Evolutionary conservation across 2,797 vertebrate species (phyloP), one percentile per base, ranked within the genome.

Genomic region (Spondyliosoma cantharus): DNA sequence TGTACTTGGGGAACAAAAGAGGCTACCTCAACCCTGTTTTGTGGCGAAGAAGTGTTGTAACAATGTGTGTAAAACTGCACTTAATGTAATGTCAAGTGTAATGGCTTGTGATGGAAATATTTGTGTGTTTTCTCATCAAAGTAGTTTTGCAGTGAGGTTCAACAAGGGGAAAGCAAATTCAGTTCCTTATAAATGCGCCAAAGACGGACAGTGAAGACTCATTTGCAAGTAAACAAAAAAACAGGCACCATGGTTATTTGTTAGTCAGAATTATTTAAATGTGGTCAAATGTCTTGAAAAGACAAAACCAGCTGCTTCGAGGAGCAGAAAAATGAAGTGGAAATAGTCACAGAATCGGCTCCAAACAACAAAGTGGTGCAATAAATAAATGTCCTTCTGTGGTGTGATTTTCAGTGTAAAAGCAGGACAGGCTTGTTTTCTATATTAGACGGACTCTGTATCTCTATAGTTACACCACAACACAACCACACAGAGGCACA

Each of bases 241-340:
- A 43, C 16, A 57, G 43, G 48, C 37, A 53, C 24, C 64, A 19
- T 42, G 52, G 63, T 43, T 14, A 92, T 93, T 93, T 93, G 93
- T 86, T 90, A 90, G 86, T 93, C 92, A 92, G 88, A 91, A 90
- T 82, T 56, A 93, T 93, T 91, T 86, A 82, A 88, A 91, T 93
- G 52, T 81, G 68, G 22, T 83, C 71, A 86, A 75, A 86, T 80
- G 45, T 76, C 46, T 42, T 37, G 5, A 22, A 22, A 22, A 56
- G n/a, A 25, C 25, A 1, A 59, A n/a, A 59, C 1, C 12, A 32
- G 22, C 24, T 63, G 78, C 15, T 63, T 56, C 43, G 27, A 42
- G n/a, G 57, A 69, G 43, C 32, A 20, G 13, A 32, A 46, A 58
- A 48, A 60, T 56, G 0, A 68, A 45, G 5, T 14, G 7, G 17